Conservation (phyloP, 2,113 vertebrate species). For the Corythoichthys haematopterus region DNA sequence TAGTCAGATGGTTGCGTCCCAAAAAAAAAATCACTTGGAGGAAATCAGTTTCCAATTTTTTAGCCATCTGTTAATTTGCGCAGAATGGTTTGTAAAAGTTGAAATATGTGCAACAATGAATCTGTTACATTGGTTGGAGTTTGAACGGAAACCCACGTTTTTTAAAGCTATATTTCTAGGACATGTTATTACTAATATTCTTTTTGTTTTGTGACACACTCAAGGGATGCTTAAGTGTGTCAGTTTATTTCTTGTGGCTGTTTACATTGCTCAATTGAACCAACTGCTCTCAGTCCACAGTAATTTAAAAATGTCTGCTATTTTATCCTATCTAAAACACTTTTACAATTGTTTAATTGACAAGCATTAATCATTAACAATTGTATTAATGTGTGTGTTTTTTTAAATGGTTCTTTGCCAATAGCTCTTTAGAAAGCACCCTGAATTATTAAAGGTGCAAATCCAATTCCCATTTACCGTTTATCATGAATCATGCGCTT, state of each 20-base stretch:
- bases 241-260: not conserved
- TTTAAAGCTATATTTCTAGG: not conserved
- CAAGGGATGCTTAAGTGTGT: not conserved
- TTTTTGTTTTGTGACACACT: constrained; percentile 1
- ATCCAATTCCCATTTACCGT: not conserved
- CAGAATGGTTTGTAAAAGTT: not conserved
- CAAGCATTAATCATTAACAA: not conserved
- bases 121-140: not conserved
- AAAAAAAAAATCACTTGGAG: not conserved
- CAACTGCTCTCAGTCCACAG: not conserved
- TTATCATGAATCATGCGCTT: too few relatives aligned
- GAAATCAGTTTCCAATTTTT: not conserved
- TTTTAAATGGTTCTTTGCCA: not conserved
- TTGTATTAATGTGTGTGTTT: not conserved
- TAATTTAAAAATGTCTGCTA: not conserved
- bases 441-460: not conserved
- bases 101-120: constrained; percentile 4
- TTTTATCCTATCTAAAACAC: not conserved
- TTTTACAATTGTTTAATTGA: not conserved
- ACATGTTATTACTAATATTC: constrained; percentile 1
- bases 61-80: constrained; percentile 3
- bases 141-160: not conserved
- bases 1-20: not conserved
- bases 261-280: not conserved
- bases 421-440: not conserved